phyloP scores from a whole-genome alignment of 1,140 invertebrate species.

The Euschistus heros region DNA sequence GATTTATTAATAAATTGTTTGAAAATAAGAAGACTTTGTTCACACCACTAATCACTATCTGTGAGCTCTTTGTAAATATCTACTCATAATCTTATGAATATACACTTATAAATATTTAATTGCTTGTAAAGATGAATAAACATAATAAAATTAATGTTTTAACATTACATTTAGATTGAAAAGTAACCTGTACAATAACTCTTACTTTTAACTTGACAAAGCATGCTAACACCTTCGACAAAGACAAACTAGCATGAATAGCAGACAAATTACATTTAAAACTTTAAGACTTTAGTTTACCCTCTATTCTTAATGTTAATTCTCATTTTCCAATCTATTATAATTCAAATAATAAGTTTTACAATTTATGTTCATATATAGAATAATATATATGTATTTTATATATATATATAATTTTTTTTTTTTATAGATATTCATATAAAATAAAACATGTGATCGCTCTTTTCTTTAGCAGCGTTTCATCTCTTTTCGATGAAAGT shows the following conservation, averaged over 20 bases:
- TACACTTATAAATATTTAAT: too few relatives aligned
- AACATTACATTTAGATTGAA: too few relatives aligned
- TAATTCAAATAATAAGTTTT: neutral
- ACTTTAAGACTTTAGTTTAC: neutral
- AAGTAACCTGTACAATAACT: slow-evolving; percentile 4
- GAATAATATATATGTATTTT: neutral
- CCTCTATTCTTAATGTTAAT: slow-evolving; percentile 3
- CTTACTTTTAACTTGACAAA: slow-evolving; percentile 1
- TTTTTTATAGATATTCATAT: neutral
- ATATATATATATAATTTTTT: slow-evolving; percentile 5
- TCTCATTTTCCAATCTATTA: slow-evolving; percentile 2
- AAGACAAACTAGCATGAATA: slow-evolving; percentile 9
- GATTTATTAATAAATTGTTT: neutral
- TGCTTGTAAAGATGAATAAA: too few relatives aligned
- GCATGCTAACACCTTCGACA: slow-evolving; percentile 6
- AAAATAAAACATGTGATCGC: slow-evolving; percentile 12
- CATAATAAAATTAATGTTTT: too few relatives aligned
- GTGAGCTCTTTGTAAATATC: too few relatives aligned
- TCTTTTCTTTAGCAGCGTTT: slow-evolving; percentile 16
- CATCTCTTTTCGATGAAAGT: slow-evolving; percentile 7
- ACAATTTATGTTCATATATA: neutral
- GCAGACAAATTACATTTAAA: slow-evolving; percentile 9
- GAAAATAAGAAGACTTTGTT: too few relatives aligned
- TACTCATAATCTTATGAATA: too few relatives aligned
- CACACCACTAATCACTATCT: too few relatives aligned